Evolutionary conservation across 2,888 invertebrate genomes (phyloP), one percentile per base, ranked within the genome.

Genomic region (Drosophila anceps): DNA sequence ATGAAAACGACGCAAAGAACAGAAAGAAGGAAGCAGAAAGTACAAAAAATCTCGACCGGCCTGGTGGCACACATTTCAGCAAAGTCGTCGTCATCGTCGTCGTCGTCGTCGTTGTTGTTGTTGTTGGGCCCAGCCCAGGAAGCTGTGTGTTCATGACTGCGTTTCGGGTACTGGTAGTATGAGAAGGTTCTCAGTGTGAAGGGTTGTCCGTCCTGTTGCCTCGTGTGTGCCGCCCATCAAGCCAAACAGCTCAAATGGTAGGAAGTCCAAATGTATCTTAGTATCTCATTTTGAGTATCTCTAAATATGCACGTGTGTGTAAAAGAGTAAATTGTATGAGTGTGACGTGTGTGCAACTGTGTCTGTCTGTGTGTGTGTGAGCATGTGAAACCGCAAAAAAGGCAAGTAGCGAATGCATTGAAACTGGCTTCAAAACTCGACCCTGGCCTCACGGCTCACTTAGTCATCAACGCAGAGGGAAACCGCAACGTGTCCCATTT

Each of bases 401-500:
- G 76, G 73, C 84, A 77, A 81, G 73, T 73, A 82, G 78, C 64
- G 82, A 83, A 82, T 83, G 83, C 83, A 84, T 75, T 82, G 79
- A 73, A 76, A 75, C 80, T 81, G 83, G 81, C 85, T 81, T 81
- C 72, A 79, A 73, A 76, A 83, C 76, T 67, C 58, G 20, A 55
- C 74, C 57, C 73, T 75, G 63, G 62, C 61, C 74, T 68, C 78
- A 73, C 69, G 83, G 84, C 83, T 86, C 77, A 84, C 87, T 87
- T 87, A 85, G 84, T 80, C 76, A 86, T 85, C 84, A 87, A 85
- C 86, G 87, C 85, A 87, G 77, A 77, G 77, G 77, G 79, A 81
- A 81, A 84, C 86, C 86, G 79, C 86, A 86, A 87, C 88, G 87
- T 86, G 86, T 85, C 85, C 87, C 86, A 86, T 86, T 87, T 85